Conservation (phyloP, 1,140 invertebrate species). For the Drosophila quadrilineata region DNA sequence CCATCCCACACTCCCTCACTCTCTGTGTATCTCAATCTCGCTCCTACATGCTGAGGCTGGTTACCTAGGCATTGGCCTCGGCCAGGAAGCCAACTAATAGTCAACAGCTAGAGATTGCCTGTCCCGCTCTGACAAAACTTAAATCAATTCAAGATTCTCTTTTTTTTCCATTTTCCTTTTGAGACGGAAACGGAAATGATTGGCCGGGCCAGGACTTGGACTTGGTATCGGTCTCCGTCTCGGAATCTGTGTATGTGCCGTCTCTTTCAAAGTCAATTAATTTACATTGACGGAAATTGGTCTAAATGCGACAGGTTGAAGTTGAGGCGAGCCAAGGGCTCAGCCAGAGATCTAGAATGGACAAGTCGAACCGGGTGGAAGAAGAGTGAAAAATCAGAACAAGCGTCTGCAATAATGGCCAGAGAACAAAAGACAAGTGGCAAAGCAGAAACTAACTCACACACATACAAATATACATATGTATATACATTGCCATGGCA, state of each 20-base stretch:
- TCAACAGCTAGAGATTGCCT: slow-evolving; percentile 23
- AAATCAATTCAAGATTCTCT: slow-evolving; percentile 74
- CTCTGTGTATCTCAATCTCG: not conserved
- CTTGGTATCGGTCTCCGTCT: too few relatives aligned
- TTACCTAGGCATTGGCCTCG: slow-evolving; percentile 34
- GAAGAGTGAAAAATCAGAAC: not conserved
- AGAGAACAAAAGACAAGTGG: slow-evolving; percentile 26
- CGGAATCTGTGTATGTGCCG: slow-evolving; percentile 1
- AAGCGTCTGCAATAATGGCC: slow-evolving; percentile 3
- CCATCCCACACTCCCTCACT: not conserved
- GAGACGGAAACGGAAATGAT: slow-evolving; percentile 53
- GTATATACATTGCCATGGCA: slow-evolving; percentile 26
- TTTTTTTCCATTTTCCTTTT: too few relatives aligned
- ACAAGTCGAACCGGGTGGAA: too few relatives aligned
- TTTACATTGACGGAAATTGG: slow-evolving; percentile 43
- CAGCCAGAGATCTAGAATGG: too few relatives aligned
- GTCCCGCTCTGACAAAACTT: slow-evolving; percentile 29
- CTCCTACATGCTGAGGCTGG: not conserved
- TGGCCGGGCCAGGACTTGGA: too few relatives aligned
- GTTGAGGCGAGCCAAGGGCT: not conserved
- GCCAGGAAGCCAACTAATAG: slow-evolving; percentile 58
- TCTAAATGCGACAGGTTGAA: slow-evolving; percentile 17
- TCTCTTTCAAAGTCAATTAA: slow-evolving; percentile 38
- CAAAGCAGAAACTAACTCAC: slow-evolving; percentile 11
- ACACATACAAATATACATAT: too few relatives aligned